Evolutionary conservation across 2,888 invertebrate genomes (phyloP).

Genomic region (Diarsia dahlii): DNA sequence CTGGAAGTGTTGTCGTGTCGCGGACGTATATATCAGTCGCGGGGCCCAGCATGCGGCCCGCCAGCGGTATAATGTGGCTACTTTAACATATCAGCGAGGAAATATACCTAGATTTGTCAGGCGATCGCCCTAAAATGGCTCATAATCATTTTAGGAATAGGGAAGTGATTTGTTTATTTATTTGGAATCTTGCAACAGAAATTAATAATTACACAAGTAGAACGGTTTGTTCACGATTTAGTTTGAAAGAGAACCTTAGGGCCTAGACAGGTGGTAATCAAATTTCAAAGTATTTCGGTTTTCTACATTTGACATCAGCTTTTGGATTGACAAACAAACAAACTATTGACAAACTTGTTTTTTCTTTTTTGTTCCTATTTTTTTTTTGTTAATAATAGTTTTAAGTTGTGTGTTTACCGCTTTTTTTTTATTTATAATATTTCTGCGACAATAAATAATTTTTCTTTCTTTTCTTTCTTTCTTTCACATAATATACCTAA

Average conservation of each 20-base stretch:
- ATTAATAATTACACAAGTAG: neutral
- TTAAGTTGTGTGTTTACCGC: too few species aligned
- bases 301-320: neutral
- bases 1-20: constrained; percentile 65
- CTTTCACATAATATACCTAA: too few species aligned
- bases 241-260: neutral
- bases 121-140: constrained; percentile 63
- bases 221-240: neutral
- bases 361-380: too few species aligned
- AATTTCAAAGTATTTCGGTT: neutral
- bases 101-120: constrained; percentile 71
- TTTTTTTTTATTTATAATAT: too few species aligned
- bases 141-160: constrained; percentile 29
- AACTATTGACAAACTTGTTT: too few species aligned
- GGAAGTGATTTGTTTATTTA: neutral
- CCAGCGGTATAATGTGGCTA: constrained; percentile 61
- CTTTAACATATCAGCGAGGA: constrained; percentile 65
- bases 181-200: neutral
- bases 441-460: too few species aligned
- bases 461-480: too few species aligned
- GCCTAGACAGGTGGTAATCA: neutral
- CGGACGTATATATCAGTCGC: constrained; percentile 63
- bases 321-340: neutral
- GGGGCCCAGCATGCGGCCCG: constrained; percentile 57
- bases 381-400: too few species aligned